These are phyloP conservation scores for Protobothrops flavoviridis DNA, from an alignment of 2,113 vertebrate species.

Conservation along the genomic window DNA sequence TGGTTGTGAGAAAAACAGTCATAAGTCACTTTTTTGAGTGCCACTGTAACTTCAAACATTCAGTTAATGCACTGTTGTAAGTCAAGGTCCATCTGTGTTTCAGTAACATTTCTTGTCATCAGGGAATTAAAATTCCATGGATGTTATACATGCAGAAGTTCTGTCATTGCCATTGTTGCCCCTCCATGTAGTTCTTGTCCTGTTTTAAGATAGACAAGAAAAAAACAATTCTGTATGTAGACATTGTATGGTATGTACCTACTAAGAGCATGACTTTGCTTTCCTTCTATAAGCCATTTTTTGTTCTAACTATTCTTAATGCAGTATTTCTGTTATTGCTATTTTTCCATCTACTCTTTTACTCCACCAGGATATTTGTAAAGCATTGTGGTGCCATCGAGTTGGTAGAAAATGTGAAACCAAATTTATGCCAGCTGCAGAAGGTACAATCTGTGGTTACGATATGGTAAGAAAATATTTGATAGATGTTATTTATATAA, in stretches of 20 bases:
- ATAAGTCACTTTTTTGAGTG: not conserved
- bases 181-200: not conserved
- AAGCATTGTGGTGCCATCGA: constrained; percentile 92
- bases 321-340: not conserved
- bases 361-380: constrained; percentile 84
- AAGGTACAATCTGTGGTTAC: constrained; percentile 83
- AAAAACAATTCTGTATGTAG: not conserved
- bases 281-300: not conserved
- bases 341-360: not conserved
- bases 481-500: not conserved
- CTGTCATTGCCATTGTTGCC: not conserved
- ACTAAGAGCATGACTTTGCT: not conserved
- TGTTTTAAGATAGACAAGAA: not conserved
- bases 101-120: not conserved
- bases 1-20: not conserved
- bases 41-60: not conserved
- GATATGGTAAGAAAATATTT: constrained; percentile 76
- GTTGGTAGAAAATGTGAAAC: constrained; percentile 89
- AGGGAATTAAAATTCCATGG: not conserved
- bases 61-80: not conserved
- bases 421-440: constrained; percentile 91
- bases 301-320: not conserved
- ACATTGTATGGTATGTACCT: not conserved
- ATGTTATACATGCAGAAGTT: not conserved
- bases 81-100: not conserved